Evolutionary conservation across 1,140 invertebrate genomes (phyloP).

Genomic region (Pomacea maculata): DNA sequence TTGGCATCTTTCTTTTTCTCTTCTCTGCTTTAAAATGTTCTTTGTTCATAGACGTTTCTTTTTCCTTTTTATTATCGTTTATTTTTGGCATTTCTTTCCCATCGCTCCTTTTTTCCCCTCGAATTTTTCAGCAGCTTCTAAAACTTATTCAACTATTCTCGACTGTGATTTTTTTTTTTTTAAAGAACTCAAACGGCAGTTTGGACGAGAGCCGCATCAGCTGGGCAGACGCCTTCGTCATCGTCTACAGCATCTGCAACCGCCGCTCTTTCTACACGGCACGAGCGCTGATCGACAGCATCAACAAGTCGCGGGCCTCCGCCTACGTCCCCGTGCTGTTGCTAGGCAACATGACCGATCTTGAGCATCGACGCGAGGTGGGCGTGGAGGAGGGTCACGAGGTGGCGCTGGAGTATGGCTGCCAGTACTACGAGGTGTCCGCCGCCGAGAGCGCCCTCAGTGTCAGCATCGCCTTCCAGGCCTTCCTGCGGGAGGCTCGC

Average conservation of each 20-base stretch:
- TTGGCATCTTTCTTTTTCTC: too few species aligned
- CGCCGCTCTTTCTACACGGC: slow-evolving; percentile 79
- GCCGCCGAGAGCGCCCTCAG: slow-evolving; percentile 83
- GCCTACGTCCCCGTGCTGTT: slow-evolving; percentile 72
- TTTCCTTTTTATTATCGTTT: too few species aligned
- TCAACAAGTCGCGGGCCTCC: slow-evolving; percentile 68
- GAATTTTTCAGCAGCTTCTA: background rate
- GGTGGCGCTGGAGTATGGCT: slow-evolving; percentile 79
- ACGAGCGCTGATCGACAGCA: slow-evolving; percentile 75
- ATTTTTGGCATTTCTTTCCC: background rate
- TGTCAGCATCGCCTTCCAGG: slow-evolving; percentile 82
- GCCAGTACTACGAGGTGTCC: slow-evolving; percentile 87
- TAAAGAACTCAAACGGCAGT: slow-evolving; percentile 4
- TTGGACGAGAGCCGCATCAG: slow-evolving; percentile 63
- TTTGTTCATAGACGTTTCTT: background rate
- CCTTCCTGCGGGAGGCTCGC: slow-evolving; percentile 74
- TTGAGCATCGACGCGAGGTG: slow-evolving; percentile 82
- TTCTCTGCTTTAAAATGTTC: too few species aligned
- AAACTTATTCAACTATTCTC: background rate
- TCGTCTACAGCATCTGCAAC: slow-evolving; percentile 85
- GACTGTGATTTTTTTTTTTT: slow-evolving; percentile 23
- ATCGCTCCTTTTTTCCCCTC: background rate
- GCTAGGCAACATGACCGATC: slow-evolving; percentile 83
- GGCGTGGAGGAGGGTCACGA: slow-evolving; percentile 84
- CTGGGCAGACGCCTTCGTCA: slow-evolving; percentile 85